Conservation (phyloP, 2,113 vertebrate genomes). For the Axis porcinus region DNA sequence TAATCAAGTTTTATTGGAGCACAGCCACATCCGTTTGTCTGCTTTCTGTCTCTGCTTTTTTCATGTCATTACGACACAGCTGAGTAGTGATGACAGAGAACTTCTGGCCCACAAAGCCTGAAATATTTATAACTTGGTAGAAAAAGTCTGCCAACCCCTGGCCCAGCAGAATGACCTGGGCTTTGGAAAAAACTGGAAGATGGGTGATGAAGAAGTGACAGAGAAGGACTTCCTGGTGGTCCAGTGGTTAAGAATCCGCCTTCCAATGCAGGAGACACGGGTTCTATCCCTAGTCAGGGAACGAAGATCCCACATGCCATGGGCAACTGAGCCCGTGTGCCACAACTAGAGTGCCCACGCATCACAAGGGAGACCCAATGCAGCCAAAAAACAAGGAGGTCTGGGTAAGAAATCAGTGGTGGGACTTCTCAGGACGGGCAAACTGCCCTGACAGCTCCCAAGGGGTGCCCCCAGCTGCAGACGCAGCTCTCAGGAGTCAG, state of each 20-base stretch:
- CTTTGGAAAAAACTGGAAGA: background rate
- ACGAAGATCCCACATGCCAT: background rate
- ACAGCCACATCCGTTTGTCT: no score
- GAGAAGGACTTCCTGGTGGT: background rate
- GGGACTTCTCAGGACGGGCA: accelerated
- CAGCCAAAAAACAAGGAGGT: background rate
- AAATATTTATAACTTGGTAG: background rate
- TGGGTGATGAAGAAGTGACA: background rate
- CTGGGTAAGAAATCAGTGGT: background rate
- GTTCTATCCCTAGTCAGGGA: background rate
- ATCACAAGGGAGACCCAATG: background rate
- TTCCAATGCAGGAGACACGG: background rate
- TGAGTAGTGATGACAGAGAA: background rate
- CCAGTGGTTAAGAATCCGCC: background rate
- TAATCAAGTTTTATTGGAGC: background rate
- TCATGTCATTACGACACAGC: background rate
- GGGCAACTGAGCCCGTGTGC: background rate
- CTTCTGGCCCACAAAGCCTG: background rate
- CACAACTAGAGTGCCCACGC: background rate
- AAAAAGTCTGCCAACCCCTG: no score
- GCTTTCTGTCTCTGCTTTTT: background rate
- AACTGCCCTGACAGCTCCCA: background rate
- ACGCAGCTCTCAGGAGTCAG: background rate
- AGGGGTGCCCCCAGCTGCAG: background rate
- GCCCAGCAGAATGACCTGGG: background rate